Conservation (phyloP, 2,888 invertebrate genomes). For the Galerucella pusilla region DNA sequence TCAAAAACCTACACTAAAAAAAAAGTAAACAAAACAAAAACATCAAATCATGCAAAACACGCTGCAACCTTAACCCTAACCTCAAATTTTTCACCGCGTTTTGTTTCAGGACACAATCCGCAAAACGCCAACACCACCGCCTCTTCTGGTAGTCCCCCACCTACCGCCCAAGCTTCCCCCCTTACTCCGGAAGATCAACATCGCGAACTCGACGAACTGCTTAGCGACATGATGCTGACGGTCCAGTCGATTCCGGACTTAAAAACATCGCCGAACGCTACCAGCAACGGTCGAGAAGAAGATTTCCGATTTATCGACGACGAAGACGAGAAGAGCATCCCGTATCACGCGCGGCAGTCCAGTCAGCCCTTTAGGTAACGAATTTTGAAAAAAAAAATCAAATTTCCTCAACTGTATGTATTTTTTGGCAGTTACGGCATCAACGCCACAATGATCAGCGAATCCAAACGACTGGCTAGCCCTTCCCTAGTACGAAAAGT, state of each 20-base stretch:
- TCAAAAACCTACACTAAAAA: not conserved
- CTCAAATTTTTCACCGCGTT: constrained; percentile 24
- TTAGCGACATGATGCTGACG: constrained; percentile 88
- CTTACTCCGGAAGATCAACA: constrained; percentile 69
- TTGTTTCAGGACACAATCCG: constrained; percentile 63
- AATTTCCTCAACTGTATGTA: too few species aligned
- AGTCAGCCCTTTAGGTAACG: constrained; percentile 72
- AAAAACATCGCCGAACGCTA: constrained; percentile 55
- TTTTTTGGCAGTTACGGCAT: constrained; percentile 77
- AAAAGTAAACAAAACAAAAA: constrained; percentile 9
- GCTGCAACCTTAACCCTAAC: constrained; percentile 20
- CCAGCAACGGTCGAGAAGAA: constrained; percentile 51
- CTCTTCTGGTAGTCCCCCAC: constrained; percentile 64
- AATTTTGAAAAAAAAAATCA: too few species aligned
- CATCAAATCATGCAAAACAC: not conserved
- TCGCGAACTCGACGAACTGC: constrained; percentile 84
- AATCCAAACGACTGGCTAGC: constrained; percentile 76
- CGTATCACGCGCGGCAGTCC: constrained; percentile 91
- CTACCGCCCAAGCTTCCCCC: constrained; percentile 64
- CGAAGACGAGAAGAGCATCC: constrained; percentile 73
- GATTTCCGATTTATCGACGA: constrained; percentile 64
- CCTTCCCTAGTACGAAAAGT: constrained; percentile 87
- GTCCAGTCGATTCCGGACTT: constrained; percentile 83
- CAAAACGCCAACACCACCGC: constrained; percentile 65
- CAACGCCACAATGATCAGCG: constrained; percentile 63